Base-by-base conservation (phyloP, 2,113 vertebrate genomes). In the Brachyhypopomus gauderio region DNA sequence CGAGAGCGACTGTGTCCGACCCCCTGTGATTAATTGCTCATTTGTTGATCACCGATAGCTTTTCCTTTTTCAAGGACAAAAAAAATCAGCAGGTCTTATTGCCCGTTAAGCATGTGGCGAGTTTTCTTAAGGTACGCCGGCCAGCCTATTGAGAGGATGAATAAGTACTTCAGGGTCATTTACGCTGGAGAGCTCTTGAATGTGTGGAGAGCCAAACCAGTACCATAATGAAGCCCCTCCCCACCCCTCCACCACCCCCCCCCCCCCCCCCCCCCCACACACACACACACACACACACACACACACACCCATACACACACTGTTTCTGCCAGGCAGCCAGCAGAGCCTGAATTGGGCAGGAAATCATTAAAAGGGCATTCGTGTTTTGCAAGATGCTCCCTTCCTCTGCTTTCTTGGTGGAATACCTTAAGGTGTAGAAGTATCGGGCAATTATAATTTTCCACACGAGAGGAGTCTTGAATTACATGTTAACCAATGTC, bases 111-210 rank as follows among this genome's bases (percentile, higher is more conserved):
- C 72, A 55, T 63, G 25, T 55, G 79, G 71, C 55, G 76, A 77
- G 77, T 79, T 77, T 63, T 81, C 76, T 83, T 78, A 78, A 87
- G 85, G 88, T 86, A 59, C 48, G 73, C 71, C 30, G 78, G 83
- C 78, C 73, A 58, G 75, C 63, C 81, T 69, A 86, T 88, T 87
- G 84, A 88, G 82, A 75, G 76, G 62, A 84, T 86, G 85, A 88
- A 89, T 79, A 78, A 88, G 86, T 82, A 78, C 86, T 88, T 79
- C 82, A 84, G 85, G 41, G 86, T 87, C 83, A 88, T 89, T 89
- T 81, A 85, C 73, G 84, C 78, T 89, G 84, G 59, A 89, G 88
- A 85, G 88, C 86, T 66, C 86, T 88, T 79, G 79, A 87, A 77
- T 52, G 79, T 74, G 80, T 48, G 77, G 55, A 70, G 41, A 69